A percentile compares a stretch with the other conserved stretches of the same genome.
These are phyloP conservation scores for Oscheius sp. DNA, from an alignment of 2,888 invertebrate genomes.

Conservation along the genomic window DNA sequence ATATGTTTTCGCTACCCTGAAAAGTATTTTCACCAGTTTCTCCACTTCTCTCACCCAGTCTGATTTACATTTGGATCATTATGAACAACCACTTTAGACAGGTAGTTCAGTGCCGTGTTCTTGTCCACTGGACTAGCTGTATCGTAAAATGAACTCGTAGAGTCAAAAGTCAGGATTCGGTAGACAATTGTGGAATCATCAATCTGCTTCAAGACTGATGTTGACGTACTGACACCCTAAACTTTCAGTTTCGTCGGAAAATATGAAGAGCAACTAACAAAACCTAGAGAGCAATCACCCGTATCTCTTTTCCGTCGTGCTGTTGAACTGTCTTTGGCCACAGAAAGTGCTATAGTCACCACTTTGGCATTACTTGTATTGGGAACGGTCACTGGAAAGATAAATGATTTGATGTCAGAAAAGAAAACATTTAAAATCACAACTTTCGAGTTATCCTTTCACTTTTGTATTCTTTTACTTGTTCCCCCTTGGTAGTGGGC, in stretches of 20 bases:
- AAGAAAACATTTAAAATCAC: background rate
- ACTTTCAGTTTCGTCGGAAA: background rate
- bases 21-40: background rate
- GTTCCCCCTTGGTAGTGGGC: too few species aligned
- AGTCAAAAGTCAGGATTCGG: slow-evolving; percentile 21
- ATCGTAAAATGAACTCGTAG: background rate
- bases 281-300: background rate
- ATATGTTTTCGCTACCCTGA: slow-evolving; percentile 1
- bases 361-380: slow-evolving; percentile 3
- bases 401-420: background rate
- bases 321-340: background rate
- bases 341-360: slow-evolving; percentile 15
- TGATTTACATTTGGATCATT: slow-evolving; percentile 2
- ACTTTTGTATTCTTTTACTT: too few species aligned
- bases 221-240: slow-evolving; percentile 5
- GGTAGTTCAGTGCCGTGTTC: background rate
- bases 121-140: background rate
- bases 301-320: slow-evolving; percentile 10
- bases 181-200: background rate
- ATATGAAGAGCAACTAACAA: background rate
- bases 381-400: background rate
- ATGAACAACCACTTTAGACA: background rate
- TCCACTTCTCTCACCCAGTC: background rate
- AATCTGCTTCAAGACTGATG: background rate
- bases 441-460: background rate